Evolutionary conservation across 2,113 vertebrate species (phyloP).

Genomic region (Gasterosteus nipponicus): DNA sequence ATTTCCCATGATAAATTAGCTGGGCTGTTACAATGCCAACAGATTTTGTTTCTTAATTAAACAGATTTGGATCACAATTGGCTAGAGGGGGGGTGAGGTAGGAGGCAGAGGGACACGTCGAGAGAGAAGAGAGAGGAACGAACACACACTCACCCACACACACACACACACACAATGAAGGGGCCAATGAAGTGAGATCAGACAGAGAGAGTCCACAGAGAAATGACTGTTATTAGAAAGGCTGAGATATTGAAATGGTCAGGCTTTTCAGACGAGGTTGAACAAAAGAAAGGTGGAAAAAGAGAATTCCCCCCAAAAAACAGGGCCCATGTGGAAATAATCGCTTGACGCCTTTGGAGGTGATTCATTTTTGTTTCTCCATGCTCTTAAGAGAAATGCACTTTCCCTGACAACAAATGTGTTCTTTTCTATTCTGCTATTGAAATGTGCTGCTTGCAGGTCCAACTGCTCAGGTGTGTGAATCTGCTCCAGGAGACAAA

Average conservation of each 20-base stretch:
- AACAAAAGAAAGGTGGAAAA: constrained; percentile 51
- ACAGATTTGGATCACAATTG: constrained; percentile 91
- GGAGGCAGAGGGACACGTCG: constrained; percentile 62
- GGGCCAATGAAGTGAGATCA: constrained; percentile 57
- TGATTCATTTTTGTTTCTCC: constrained; percentile 29
- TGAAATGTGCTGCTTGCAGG: constrained; percentile 50
- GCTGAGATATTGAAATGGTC: constrained; percentile 77
- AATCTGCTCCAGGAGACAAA: constrained; percentile 16
- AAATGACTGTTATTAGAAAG: constrained; percentile 74
- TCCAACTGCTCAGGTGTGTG: constrained; percentile 34
- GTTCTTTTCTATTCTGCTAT: constrained; percentile 17
- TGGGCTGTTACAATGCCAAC: constrained; percentile 95
- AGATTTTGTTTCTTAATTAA: constrained; percentile 98
- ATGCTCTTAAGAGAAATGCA: constrained; percentile 45
- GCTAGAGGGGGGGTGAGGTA: constrained; percentile 75
- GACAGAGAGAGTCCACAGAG: constrained; percentile 61
- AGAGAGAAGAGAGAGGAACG: constrained; percentile 21
- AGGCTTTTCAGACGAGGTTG: constrained; percentile 53
- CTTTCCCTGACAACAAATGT: constrained; percentile 55
- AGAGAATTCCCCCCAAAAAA: constrained; percentile 13
- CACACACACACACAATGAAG: constrained; percentile 27
- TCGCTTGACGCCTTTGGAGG: constrained; percentile 38
- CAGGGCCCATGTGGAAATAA: constrained; percentile 51
- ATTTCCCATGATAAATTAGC: constrained; percentile 95
- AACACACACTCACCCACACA: constrained; percentile 33